Percentiles rank a stretch among this genome's conserved stretches.
Evolutionary conservation across 2,888 invertebrate species (phyloP).

Genomic region (Hemistola chrysoprasaria): DNA sequence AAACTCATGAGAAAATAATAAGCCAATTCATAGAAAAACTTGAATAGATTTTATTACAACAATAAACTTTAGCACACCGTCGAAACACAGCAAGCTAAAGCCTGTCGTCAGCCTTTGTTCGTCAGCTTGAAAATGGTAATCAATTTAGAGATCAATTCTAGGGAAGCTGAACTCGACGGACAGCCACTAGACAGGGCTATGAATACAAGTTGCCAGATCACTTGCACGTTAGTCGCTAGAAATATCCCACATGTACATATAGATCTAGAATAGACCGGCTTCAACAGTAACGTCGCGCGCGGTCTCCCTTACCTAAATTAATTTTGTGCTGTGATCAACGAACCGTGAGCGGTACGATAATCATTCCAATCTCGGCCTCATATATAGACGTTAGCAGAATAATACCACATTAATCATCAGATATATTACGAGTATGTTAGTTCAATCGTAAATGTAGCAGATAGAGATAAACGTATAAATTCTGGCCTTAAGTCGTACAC

Average conservation of each 20-base stretch:
- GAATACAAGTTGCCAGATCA: constrained; percentile 59
- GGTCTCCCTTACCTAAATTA: constrained; percentile 59
- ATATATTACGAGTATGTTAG: constrained; percentile 32
- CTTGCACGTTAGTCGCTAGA: constrained; percentile 36
- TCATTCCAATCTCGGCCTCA: constrained; percentile 60
- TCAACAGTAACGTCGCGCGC: constrained; percentile 22
- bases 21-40: too few species aligned
- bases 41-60: neutral
- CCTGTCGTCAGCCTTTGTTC: constrained; percentile 41
- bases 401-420: constrained; percentile 62
- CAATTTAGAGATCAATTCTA: constrained; percentile 62
- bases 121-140: constrained; percentile 52
- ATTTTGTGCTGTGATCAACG: constrained; percentile 69
- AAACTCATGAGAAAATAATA: too few species aligned
- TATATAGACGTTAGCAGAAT: constrained; percentile 45
- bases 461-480: too few species aligned
- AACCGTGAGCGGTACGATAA: constrained; percentile 65
- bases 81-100: neutral
- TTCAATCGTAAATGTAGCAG: neutral
- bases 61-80: neutral
- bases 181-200: constrained; percentile 47
- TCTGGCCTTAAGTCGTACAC: too few species aligned
- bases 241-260: constrained; percentile 29
- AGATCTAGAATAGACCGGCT: constrained; percentile 10
- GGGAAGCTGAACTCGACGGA: constrained; percentile 42